phyloP scores from a whole-genome alignment of 2,888 invertebrate genomes.

The Leucozona laternaria region DNA sequence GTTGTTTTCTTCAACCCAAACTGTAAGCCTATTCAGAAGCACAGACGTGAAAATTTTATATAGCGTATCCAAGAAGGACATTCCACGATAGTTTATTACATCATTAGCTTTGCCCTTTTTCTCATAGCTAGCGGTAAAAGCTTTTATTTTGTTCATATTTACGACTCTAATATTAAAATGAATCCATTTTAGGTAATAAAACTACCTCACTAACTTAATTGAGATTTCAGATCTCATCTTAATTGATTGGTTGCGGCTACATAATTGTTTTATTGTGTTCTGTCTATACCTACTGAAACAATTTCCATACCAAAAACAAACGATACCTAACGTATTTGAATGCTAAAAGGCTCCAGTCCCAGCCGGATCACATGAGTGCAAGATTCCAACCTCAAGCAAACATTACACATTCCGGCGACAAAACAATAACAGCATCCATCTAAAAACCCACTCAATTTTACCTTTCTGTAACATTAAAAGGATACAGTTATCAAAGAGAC shows the following conservation, averaged over 20 bases:
- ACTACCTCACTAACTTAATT: no score
- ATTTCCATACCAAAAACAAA: background rate
- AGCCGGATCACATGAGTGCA: background rate
- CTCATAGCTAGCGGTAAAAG: no score
- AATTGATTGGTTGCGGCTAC: background rate
- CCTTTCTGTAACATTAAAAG: conserved; percentile 24
- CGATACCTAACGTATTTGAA: conserved; percentile 43
- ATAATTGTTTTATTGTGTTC: no score
- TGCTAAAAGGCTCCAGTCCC: conserved; percentile 18
- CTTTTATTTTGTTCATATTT: no score
- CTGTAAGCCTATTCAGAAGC: no score
- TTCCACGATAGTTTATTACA: no score
- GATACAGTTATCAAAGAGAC: conserved; percentile 1
- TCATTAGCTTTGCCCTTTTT: no score
- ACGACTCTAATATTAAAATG: no score
- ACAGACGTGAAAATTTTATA: no score
- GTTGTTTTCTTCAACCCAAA: no score
- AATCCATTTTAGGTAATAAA: no score
- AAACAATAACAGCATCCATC: conserved; percentile 52
- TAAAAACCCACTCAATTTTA: conserved; percentile 39
- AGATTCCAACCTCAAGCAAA: background rate
- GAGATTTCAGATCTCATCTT: background rate
- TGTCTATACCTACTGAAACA: background rate
- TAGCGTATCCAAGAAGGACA: no score
- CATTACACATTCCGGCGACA: conserved; percentile 29